Evolutionary conservation across 2,113 vertebrate genomes (phyloP).

Genomic region (Myocastor coypus): DNA sequence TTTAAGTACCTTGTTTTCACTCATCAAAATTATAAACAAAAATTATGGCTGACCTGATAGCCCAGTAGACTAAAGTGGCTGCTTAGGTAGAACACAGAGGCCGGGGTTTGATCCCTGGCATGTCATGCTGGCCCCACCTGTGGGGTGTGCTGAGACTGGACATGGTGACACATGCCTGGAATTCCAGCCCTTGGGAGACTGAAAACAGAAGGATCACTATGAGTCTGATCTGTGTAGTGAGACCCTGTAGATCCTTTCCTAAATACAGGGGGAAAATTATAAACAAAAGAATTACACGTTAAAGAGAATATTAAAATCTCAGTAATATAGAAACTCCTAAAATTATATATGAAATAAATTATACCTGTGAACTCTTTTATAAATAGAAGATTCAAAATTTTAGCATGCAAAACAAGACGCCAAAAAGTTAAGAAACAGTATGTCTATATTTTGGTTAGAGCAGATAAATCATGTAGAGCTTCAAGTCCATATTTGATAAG

Average conservation of each 20-base stretch:
- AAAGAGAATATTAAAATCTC: conserved; percentile 7
- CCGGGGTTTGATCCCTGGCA: too few relatives aligned
- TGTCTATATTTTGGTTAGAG: not conserved
- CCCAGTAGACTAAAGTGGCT: too few relatives aligned
- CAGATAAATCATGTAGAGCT: not conserved
- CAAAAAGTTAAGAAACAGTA: not conserved
- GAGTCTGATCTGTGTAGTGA: too few relatives aligned
- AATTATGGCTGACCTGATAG: too few relatives aligned
- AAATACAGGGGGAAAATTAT: not conserved
- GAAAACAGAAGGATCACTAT: too few relatives aligned
- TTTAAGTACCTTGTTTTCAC: not conserved
- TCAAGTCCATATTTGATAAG: not conserved
- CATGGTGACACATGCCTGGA: too few relatives aligned
- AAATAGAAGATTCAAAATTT: not conserved
- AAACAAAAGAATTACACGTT: not conserved
- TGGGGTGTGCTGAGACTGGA: too few relatives aligned
- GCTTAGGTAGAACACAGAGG: too few relatives aligned
- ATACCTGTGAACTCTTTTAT: not conserved
- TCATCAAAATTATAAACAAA: not conserved
- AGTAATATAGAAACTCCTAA: not conserved
- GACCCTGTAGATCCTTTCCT: too few relatives aligned
- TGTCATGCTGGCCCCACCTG: too few relatives aligned
- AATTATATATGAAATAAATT: not conserved
- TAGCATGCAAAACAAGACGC: not conserved
- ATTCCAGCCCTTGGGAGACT: too few relatives aligned